Evolutionary conservation across 2,888 invertebrate species (phyloP), one percentile per base, ranked within the genome.

Genomic region (Leptinotarsa juncta): DNA sequence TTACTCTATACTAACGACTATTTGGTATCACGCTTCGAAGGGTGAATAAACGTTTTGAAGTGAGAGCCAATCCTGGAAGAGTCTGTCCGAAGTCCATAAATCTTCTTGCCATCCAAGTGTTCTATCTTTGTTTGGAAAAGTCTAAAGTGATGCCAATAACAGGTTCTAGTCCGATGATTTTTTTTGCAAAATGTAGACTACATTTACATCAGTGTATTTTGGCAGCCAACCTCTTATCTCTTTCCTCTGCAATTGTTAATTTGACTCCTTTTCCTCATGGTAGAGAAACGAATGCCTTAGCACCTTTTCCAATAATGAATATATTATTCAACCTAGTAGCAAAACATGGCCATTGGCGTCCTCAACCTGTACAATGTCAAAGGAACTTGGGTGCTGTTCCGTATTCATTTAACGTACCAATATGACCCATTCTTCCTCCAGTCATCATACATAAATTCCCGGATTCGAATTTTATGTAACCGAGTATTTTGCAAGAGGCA

Each of bases 391-490:
- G 90, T 99, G 99, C 84, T 97, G 93, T 90, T 99, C 99, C 86
- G 99, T 94, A 88, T 96, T 97, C 83, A 97, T 20, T 20, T 96
- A 83, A 99, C 96, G 96, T 95, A 87, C 99, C 99, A 83, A 99
- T 98, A 89, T 99, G 96, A 80, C 99, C 99, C 94, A 99, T 99
- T 88, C 97, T 94, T 81, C 99, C 99, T 88, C 99, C 99, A 82
- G 99, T 99, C 89, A 99, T 97, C 99, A 99, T 99, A 90, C 98
- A 98, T 86, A 99, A 90, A 90, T 99, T 99, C 79, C 98, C 98
- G 73, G 97, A 94, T 86, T 99, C 99, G 87, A 99, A 99, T 90
- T 98, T 97, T 89, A 99, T 97, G 89, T 94, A 97, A 88, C 99
- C 99, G 88, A 97, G 94, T 87, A 99, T 97, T 90, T 99, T 99